Conservation (phyloP, 2,797 vertebrate genomes). For the Sitta carolinensis region DNA sequence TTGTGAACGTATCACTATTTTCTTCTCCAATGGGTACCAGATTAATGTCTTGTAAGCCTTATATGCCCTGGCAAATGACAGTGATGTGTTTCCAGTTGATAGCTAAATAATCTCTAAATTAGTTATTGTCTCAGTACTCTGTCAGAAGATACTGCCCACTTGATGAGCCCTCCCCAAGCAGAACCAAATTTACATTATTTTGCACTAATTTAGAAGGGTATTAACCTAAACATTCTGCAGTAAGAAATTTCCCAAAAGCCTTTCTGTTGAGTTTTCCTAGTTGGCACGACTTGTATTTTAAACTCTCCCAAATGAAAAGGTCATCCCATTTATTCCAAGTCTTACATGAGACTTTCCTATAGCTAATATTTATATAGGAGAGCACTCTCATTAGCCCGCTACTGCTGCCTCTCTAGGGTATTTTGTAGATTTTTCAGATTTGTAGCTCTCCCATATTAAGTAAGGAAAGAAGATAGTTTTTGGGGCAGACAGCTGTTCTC, state of each 20-base stretch:
- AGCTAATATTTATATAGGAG: slow-evolving; percentile 7
- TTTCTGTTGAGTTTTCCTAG: neutral
- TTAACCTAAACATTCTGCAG: neutral
- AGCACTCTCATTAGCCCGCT: neutral
- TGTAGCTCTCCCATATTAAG: neutral
- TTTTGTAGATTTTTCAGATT: neutral
- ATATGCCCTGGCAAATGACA: neutral
- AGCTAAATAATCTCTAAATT: slow-evolving; percentile 4
- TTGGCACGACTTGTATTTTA: neutral
- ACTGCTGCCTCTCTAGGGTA: neutral
- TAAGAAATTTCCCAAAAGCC: neutral
- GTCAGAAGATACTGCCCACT: neutral
- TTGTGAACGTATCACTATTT: slow-evolving; percentile 34
- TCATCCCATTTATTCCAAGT: neutral
- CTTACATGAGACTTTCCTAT: neutral
- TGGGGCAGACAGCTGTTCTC: neutral
- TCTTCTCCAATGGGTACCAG: slow-evolving; percentile 9
- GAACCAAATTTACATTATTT: neutral
- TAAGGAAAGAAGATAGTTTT: neutral
- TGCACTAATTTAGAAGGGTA: neutral
- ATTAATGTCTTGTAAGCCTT: slow-evolving; percentile 16
- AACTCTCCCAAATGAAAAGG: slow-evolving; percentile 2
- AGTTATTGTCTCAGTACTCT: neutral
- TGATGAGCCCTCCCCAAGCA: neutral
- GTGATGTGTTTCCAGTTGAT: neutral